phyloP scores from a whole-genome alignment of 1,140 invertebrate species.

The Trachelipus rathkii region DNA sequence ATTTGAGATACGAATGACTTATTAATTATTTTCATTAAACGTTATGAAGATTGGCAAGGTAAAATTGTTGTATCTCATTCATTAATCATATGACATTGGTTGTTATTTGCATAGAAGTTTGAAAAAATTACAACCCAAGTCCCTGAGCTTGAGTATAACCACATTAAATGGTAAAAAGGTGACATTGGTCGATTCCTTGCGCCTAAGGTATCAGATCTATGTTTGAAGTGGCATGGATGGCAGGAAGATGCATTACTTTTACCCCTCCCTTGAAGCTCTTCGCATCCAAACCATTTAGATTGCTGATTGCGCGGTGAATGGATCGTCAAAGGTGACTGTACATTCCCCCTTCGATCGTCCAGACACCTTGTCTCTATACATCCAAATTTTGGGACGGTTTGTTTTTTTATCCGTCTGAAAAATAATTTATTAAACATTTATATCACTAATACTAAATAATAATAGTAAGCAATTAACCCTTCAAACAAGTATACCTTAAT shows the following conservation, averaged over 20 bases:
- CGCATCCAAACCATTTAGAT: conserved; percentile 95
- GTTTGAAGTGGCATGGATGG: not conserved
- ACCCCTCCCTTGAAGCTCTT: conserved; percentile 78
- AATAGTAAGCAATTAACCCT: no score
- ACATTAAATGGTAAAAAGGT: no score
- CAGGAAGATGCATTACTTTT: conserved; percentile 61
- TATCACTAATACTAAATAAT: not conserved
- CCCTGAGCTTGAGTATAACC: no score
- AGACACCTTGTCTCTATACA: conserved; percentile 93
- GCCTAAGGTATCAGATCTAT: no score
- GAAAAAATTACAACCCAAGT: no score
- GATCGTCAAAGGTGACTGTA: conserved; percentile 95
- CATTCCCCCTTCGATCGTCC: conserved; percentile 93
- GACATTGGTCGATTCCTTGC: no score
- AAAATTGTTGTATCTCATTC: no score
- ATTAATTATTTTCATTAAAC: no score
- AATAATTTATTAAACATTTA: conserved; percentile 40
- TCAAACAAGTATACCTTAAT: conserved; percentile 71
- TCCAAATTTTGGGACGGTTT: conserved; percentile 91
- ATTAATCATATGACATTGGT: no score
- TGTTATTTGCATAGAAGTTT: no score
- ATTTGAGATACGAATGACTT: no score
- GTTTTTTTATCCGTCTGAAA: conserved; percentile 86
- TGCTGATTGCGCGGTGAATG: conserved; percentile 86
- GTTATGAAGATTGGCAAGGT: no score